Conservation (phyloP, 2,797 vertebrate species). For the Sebastes matsubarae region DNA sequence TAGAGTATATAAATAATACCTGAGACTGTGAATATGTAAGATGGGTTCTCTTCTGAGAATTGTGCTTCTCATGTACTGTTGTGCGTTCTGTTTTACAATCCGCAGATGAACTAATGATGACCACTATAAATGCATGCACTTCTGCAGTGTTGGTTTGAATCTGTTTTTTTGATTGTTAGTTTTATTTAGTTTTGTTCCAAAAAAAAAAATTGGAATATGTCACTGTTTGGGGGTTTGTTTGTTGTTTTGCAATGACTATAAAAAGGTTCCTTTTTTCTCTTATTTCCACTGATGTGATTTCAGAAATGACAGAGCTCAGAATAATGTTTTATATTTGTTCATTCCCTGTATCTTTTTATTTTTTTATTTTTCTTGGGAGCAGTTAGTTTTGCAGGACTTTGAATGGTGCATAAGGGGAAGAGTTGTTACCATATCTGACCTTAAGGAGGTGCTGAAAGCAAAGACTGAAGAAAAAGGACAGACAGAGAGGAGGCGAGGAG, state of each 20-base stretch:
- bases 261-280: slow-evolving; percentile 10
- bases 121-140: slow-evolving; percentile 86
- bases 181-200: slow-evolving; percentile 42
- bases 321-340: slow-evolving; percentile 51
- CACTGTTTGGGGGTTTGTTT: slow-evolving; percentile 41
- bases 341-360: slow-evolving; percentile 28
- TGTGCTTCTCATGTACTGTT: slow-evolving; percentile 80
- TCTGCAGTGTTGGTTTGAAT: slow-evolving; percentile 77
- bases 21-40: slow-evolving; percentile 86
- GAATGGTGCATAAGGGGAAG: slow-evolving; percentile 52
- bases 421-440: slow-evolving; percentile 75
- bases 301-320: slow-evolving; percentile 42
- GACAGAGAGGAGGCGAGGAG: slow-evolving; percentile 40
- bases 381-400: slow-evolving; percentile 70
- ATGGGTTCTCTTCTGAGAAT: slow-evolving; percentile 76
- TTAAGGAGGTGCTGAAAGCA: slow-evolving; percentile 81
- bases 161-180: slow-evolving; percentile 47
- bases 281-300: slow-evolving; percentile 59
- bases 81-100: slow-evolving; percentile 80
- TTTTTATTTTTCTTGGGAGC: slow-evolving; percentile 51
- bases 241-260: slow-evolving; percentile 40
- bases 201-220: slow-evolving; percentile 35
- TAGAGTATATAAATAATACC: slow-evolving; percentile 84
- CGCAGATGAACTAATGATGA: slow-evolving; percentile 78
- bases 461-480: slow-evolving; percentile 69